These are phyloP conservation scores for Protodeltote pygarga DNA, from an alignment of 2,888 invertebrate species.

Conservation along the genomic window DNA sequence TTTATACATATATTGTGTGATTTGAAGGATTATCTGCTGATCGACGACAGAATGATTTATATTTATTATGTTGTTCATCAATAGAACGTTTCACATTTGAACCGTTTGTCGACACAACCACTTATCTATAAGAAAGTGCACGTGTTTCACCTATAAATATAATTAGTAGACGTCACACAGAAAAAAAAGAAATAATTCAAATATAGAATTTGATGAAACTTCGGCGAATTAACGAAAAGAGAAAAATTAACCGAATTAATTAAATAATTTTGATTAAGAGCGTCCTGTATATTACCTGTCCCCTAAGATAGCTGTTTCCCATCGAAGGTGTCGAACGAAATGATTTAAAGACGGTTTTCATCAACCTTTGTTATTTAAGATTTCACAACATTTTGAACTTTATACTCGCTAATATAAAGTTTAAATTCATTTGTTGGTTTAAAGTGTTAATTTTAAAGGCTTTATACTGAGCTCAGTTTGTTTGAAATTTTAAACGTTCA, in stretches of 20 bases:
- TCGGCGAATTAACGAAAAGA: neutral
- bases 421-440: slow-evolving; percentile 5
- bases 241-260: slow-evolving; percentile 42
- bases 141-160: too few relatives aligned
- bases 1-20: too few relatives aligned
- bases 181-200: too few relatives aligned
- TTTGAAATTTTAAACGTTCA: slow-evolving; percentile 21
- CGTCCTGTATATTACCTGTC: slow-evolving; percentile 62
- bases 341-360: slow-evolving; percentile 52
- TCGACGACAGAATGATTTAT: too few relatives aligned
- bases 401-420: slow-evolving; percentile 9
- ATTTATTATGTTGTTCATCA: too few relatives aligned
- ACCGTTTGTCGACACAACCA: too few relatives aligned
- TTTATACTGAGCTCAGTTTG: slow-evolving; percentile 26
- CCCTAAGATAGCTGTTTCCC: slow-evolving; percentile 67
- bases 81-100: too few relatives aligned
- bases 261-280: slow-evolving; percentile 32
- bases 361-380: slow-evolving; percentile 32
- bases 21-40: too few relatives aligned
- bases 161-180: too few relatives aligned
- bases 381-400: slow-evolving; percentile 14
- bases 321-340: slow-evolving; percentile 63
- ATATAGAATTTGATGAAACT: too few relatives aligned
- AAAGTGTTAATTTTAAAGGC: slow-evolving; percentile 41
- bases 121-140: too few relatives aligned